These are phyloP conservation scores for Neodiprion pinetum DNA, from an alignment of 1,140 invertebrate species.

Conservation along the genomic window DNA sequence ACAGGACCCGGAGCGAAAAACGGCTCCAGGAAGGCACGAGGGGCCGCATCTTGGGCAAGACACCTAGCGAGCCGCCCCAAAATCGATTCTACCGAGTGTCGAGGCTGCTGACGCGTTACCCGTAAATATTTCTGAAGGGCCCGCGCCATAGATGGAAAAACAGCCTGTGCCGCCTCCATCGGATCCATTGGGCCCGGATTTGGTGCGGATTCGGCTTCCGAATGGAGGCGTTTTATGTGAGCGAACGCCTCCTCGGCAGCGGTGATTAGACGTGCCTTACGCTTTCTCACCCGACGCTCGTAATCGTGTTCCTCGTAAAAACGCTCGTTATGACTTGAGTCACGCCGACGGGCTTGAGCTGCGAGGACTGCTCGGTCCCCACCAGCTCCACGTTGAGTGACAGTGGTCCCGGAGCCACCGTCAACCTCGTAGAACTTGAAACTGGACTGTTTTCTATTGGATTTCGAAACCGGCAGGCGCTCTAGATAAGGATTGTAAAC, in stretches of 20 bases:
- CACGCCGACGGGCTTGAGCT: conserved; percentile 78
- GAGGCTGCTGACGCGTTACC: conserved; percentile 92
- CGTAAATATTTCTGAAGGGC: conserved; percentile 96
- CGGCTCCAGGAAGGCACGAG: conserved; percentile 90
- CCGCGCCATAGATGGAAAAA: conserved; percentile 95
- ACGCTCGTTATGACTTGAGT: conserved; percentile 92
- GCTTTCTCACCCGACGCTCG: conserved; percentile 89
- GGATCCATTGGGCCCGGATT: conserved; percentile 81
- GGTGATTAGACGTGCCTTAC: conserved; percentile 86
- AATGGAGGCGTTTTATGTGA: conserved; percentile 86
- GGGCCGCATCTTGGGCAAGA: conserved; percentile 91
- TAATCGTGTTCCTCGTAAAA: conserved; percentile 99
- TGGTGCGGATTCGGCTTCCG: conserved; percentile 65
- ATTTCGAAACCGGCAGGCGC: conserved; percentile 85
- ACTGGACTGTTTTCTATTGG: conserved; percentile 78
- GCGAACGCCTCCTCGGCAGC: conserved; percentile 97
- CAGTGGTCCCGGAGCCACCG: conserved; percentile 74
- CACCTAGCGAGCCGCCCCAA: conserved; percentile 86
- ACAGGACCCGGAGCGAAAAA: conserved; percentile 83
- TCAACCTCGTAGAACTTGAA: conserved; percentile 99
- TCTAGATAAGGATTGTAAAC: conserved; percentile 97
- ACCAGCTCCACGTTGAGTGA: conserved; percentile 71
- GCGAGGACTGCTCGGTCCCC: conserved; percentile 72
- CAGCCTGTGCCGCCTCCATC: conserved; percentile 94
- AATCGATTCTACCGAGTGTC: conserved; percentile 94